Base-by-base conservation (phyloP, 2,888 invertebrate species). In the Cordilura impudica region DNA sequence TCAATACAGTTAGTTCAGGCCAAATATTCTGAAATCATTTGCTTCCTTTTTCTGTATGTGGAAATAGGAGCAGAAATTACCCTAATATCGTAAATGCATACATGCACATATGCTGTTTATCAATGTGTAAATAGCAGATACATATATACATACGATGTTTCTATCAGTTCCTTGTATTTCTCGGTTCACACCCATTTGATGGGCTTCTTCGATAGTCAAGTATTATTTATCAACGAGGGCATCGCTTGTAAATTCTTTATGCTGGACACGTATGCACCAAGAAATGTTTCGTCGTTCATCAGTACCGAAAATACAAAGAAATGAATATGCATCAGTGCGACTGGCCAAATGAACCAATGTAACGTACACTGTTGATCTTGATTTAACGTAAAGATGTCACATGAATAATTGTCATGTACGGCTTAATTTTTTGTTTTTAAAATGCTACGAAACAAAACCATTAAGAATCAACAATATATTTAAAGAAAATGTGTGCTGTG, bases 191-290 rank as follows among this genome's bases (percentile, higher is more conserved):
- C 79, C 79, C 79, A 67, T 79, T 63, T 53, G 77, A 81, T 81
- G 74, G 66, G 63, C 54, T 69, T n/a, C 61, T 31, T 51, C 43
- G 71, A 78, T 81, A 75, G 65, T 70, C 31, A 23, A 35, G 43
- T 18, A 10, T 19, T 49, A 71, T 78, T 71, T 73, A 71, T 76
- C 73, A 77, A 60, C 29, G 76, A 63, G 67, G 58, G 65, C 69
- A 77, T 77, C 74, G 23, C 58, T 58, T 58, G 51, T 54, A 54
- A 54, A 77, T 73, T 71, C 29, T 31, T 71, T 51, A 82, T 82
- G 78, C 82, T 77, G 82, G 81, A 81, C 82, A 82, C 82, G 82
- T 82, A 78, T 53, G 61, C 66, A 58, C 49, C 65, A 69, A 72
- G 49, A 78, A 76, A 73, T 77, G 61, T 56, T 65, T 74, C 35